phyloP scores from a whole-genome alignment of 2,888 invertebrate species.

The Leptodirus hochenwartii region DNA sequence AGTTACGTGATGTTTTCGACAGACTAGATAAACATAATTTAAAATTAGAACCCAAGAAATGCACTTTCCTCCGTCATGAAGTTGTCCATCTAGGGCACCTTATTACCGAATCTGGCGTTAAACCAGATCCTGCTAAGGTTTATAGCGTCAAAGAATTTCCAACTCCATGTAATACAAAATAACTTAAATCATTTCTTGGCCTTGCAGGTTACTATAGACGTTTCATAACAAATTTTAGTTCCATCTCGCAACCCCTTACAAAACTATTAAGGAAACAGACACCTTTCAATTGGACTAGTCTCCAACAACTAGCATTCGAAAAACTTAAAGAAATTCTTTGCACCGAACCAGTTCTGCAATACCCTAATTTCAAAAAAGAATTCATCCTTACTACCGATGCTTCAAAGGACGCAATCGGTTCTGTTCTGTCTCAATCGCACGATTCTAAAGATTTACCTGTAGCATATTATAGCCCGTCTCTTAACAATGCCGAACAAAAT shows the following conservation, averaged over 20 bases:
- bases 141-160: constrained; percentile 7
- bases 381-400: constrained; percentile 7
- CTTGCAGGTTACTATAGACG: no score
- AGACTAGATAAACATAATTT: constrained; percentile 11
- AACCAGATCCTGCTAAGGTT: constrained; percentile 9
- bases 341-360: constrained; percentile 4
- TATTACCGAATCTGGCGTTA: constrained; percentile 8
- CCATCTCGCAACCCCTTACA: constrained; percentile 4
- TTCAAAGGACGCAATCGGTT: constrained; percentile 9
- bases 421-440: constrained; percentile 7
- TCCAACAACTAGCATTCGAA: constrained; percentile 3
- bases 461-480: no score
- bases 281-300: background rate
- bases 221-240: constrained; percentile 3
- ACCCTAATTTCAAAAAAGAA: constrained; percentile 7
- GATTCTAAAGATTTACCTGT: no score
- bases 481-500: no score
- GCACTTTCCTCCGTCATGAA: constrained; percentile 8
- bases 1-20: constrained; percentile 12
- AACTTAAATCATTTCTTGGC: constrained; percentile 8
- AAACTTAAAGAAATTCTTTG: constrained; percentile 4
- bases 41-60: constrained; percentile 13
- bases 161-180: constrained; percentile 7
- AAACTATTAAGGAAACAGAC: constrained; percentile 4
- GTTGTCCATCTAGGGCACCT: constrained; percentile 9